A percentile compares a stretch with the other conserved stretches of the same genome.
Evolutionary conservation across 2,113 vertebrate species (phyloP).

Genomic region (Saguinus midas): DNA sequence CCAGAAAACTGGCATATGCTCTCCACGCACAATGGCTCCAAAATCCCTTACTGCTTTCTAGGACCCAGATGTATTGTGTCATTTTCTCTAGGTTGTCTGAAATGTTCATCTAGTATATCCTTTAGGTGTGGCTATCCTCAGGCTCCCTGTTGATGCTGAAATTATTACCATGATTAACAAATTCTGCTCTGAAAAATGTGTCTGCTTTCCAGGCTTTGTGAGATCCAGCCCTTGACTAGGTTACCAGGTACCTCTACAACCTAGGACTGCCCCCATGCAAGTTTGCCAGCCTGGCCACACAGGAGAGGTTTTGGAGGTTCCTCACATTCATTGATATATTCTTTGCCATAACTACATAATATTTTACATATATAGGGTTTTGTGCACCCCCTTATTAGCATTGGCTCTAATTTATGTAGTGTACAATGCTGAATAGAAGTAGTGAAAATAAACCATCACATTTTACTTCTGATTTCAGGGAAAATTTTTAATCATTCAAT

Average conservation of each 20-base stretch:
- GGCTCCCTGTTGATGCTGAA: background rate
- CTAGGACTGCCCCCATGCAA: background rate
- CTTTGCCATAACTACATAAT: background rate
- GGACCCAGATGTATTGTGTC: no score
- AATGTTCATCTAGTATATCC: background rate
- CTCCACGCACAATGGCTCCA: no score
- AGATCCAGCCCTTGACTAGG: background rate
- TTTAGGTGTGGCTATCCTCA: no score
- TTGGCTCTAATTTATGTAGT: background rate
- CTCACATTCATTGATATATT: no score
- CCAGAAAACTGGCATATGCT: background rate
- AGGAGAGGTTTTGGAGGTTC: fast-evolving
- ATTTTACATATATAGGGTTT: background rate
- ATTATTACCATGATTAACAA: background rate
- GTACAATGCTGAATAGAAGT: background rate
- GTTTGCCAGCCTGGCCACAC: background rate
- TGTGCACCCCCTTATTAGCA: background rate
- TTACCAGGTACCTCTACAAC: background rate
- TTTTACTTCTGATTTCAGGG: background rate
- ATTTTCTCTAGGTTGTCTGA: background rate
- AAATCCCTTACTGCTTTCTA: background rate
- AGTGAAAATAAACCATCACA: background rate
- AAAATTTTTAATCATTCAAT: background rate
- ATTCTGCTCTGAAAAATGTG: background rate
- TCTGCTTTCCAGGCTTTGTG: background rate